Base-by-base conservation (phyloP, 1,140 invertebrate species). In the Drosophila dunni region DNA sequence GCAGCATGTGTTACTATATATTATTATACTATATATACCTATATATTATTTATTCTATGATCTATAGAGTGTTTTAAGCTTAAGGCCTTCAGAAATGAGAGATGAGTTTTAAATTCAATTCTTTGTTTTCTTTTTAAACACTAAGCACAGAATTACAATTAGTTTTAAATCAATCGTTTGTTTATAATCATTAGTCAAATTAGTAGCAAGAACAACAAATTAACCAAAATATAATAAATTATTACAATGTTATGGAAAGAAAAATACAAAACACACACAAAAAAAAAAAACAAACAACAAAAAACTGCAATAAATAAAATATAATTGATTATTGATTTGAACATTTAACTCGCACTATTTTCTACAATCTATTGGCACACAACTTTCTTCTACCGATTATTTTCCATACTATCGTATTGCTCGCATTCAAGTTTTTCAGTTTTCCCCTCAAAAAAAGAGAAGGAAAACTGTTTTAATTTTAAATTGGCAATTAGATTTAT, bases 1-100 rank as follows among this genome's bases (percentile, higher is more conserved):
- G 83, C 83, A 88, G 84, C 84, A 88, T 88, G 84, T 88, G 84
- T 88, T 88, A 88, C 70, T 88, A 84, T 86, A 53, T 66, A 58
- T 62, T 74, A 67, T 67, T 62, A 69, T 4, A 29, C 24, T 29
- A 29, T 29, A 29, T 29, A 29, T 29, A 29, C 0, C 46, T 67
- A 73, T 64, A 7, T 29, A 57, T 20, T 51, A 61, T 50, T 51
- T 50, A 69, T 24, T 33, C 44, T 46, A 70, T 56, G 38, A 75
- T 79, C 65, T 60, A 80, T 66, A 46, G 48, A 79, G 67, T 78
- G 71, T 79, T 70, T 44, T 53, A 53, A 64, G 48, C 58, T 75
- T 76, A 75, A 84, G 81, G 73, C 56, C 81, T 77, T 83, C 51
- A 54, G 17, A 51, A 71, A 79, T 68, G 72, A 80, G 84, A 84